Conservation (phyloP, 2,797 vertebrate genomes). For the Amblyopsis hoosieri region DNA sequence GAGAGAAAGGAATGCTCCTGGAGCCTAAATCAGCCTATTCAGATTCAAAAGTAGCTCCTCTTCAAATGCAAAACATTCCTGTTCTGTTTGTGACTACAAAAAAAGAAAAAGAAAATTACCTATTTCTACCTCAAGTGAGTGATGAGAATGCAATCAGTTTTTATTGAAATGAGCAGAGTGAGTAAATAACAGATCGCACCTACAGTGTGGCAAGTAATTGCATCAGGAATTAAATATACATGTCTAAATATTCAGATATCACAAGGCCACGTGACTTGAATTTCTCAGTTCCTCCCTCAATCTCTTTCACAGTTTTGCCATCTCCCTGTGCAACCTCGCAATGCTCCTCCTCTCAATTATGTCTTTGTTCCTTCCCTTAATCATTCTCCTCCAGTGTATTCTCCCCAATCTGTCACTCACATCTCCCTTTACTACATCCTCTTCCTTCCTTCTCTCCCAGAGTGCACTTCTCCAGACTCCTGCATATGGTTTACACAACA, state of each 20-base stretch:
- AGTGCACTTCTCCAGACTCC: slow-evolving; percentile 20
- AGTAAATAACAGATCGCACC: too few species aligned
- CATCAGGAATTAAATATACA: too few species aligned
- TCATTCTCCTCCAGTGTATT: background rate
- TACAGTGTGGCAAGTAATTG: too few species aligned
- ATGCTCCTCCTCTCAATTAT: background rate
- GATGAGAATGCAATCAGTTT: too few species aligned
- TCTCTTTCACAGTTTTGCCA: background rate
- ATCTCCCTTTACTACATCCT: background rate
- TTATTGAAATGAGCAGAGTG: too few species aligned
- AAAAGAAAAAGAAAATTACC: too few species aligned
- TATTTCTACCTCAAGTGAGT: too few species aligned
- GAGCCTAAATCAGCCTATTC: too few species aligned
- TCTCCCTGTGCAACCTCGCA: background rate
- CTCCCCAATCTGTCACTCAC: background rate
- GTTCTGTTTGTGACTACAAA: too few species aligned
- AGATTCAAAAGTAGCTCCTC: too few species aligned
- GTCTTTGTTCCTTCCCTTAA: background rate
- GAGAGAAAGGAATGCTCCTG: too few species aligned
- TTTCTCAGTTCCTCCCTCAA: background rate
- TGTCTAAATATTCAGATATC: background rate
- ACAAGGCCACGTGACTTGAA: background rate
- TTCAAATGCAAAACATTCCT: too few species aligned
- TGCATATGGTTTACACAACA: slow-evolving; percentile 38
- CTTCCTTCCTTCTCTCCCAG: background rate